These are phyloP conservation scores for Pterocles gutturalis DNA, from an alignment of 2,113 vertebrate species.

Conservation along the genomic window DNA sequence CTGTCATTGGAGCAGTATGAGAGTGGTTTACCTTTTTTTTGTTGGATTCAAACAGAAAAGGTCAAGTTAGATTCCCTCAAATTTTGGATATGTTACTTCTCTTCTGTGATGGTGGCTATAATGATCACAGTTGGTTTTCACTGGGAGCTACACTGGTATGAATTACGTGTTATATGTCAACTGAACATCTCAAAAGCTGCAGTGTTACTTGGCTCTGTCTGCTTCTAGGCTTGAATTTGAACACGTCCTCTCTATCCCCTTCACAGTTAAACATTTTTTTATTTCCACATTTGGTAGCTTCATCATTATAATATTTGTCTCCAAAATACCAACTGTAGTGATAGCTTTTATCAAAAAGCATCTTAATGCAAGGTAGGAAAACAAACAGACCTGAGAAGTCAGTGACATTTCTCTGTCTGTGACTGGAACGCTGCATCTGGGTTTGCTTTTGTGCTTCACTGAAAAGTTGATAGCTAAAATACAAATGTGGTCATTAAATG, in stretches of 20 bases:
- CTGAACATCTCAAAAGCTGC: not conserved
- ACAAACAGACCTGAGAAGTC: not conserved
- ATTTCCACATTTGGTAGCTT: not conserved
- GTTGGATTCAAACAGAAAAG: not conserved
- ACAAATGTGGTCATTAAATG: not conserved
- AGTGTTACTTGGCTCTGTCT: not conserved
- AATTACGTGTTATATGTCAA: not conserved
- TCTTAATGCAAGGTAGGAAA: not conserved
- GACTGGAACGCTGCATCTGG: not conserved
- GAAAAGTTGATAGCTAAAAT: not conserved
- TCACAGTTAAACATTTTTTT: not conserved
- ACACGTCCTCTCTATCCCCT: not conserved
- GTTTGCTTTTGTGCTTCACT: not conserved
- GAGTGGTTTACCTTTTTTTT: not conserved
- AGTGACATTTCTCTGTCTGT: conserved; percentile 21
- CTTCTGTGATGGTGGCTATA: not conserved
- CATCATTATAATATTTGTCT: not conserved
- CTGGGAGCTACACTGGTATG: not conserved
- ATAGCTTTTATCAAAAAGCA: not conserved
- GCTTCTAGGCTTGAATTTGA: not conserved
- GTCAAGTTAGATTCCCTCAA: not conserved
- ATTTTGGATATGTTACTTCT: not conserved
- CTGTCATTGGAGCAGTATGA: not conserved
- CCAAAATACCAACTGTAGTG: not conserved
- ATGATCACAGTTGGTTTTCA: not conserved